These are phyloP conservation scores for Synanthedon tipuliformis DNA, from an alignment of 2,888 invertebrate species.

Conservation along the genomic window DNA sequence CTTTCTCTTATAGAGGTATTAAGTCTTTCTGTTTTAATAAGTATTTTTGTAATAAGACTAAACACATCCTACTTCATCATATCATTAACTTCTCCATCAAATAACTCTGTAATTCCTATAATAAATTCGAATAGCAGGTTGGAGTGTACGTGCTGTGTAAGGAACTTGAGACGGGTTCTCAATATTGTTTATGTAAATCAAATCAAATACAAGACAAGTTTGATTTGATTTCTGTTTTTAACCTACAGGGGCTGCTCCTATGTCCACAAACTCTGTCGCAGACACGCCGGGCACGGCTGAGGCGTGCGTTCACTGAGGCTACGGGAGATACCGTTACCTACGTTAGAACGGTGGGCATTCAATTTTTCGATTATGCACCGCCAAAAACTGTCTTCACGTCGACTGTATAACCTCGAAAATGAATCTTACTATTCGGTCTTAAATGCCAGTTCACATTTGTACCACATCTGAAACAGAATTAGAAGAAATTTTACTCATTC, in stretches of 20 bases:
- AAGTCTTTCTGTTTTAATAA: too few species aligned
- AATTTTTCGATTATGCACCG: constrained; percentile 51
- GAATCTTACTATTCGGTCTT: neutral
- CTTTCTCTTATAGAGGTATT: too few species aligned
- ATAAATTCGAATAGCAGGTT: constrained; percentile 4
- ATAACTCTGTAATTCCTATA: too few species aligned
- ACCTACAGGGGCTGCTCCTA: constrained; percentile 85
- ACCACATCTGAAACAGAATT: too few species aligned
- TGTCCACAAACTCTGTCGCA: constrained; percentile 92
- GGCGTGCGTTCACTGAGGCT: constrained; percentile 90
- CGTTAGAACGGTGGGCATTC: constrained; percentile 85
- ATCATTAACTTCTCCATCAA: too few species aligned
- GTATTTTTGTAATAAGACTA: too few species aligned
- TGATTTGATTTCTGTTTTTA: constrained; percentile 56
- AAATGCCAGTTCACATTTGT: neutral
- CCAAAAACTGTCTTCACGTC: constrained; percentile 23
- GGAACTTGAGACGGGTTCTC: constrained; percentile 40
- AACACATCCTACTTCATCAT: too few species aligned
- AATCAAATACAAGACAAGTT: constrained; percentile 34
- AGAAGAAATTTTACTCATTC: too few species aligned
- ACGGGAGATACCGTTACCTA: constrained; percentile 88
- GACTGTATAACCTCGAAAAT: constrained; percentile 48
- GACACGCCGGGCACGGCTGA: constrained; percentile 85
- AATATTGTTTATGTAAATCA: constrained; percentile 28
- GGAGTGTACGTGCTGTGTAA: constrained; percentile 62